Evolutionary conservation across 2,888 invertebrate genomes (phyloP), one percentile per base, ranked within the genome.

Genomic region (Quadriops clusia): DNA sequence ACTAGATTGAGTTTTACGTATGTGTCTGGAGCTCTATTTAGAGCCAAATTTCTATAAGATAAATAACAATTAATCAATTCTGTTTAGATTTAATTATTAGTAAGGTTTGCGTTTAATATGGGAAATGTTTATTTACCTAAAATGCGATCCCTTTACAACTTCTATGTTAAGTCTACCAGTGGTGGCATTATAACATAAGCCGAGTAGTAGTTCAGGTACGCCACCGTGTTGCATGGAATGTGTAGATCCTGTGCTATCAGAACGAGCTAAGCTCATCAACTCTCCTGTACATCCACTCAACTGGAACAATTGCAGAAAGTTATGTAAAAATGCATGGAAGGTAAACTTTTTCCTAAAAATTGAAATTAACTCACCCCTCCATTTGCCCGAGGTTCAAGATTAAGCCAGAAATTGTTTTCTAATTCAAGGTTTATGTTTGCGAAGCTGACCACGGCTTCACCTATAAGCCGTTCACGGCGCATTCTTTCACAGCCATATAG

Each of bases 81-180:
- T n/a, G n/a, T n/a, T n/a, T n/a, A n/a, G n/a, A n/a, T n/a, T n/a
- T n/a, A n/a, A n/a, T n/a, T n/a, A n/a, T n/a, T n/a, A n/a, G n/a
- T n/a, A n/a, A n/a, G n/a, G n/a, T n/a, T n/a, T n/a, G n/a, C n/a
- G n/a, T 9, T 21, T 22, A 2, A 22, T 21, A 21, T 21, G 11
- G 8, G 2, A 21, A 22, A 25, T 21, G 8, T 17, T 10, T 15
- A 25, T 28, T 43, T 54, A 66, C 53, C 78, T 67, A 59, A 77
- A 75, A 53, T 75, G 75, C 32, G 77, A 78, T 34, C 81, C 81
- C 58, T 80, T 80, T 42, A 81, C 74, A 37, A 89, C 83, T 68
- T 94, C 93, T 7, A 89, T 86, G 29, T 84, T 82, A n/a, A 94
- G 69, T 47, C 91, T 74, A 14, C 94, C 94, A 2, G 94, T 94